These are phyloP conservation scores for Caenorhabditis japonica DNA, from an alignment of 2,888 invertebrate genomes.

Conservation along the genomic window DNA sequence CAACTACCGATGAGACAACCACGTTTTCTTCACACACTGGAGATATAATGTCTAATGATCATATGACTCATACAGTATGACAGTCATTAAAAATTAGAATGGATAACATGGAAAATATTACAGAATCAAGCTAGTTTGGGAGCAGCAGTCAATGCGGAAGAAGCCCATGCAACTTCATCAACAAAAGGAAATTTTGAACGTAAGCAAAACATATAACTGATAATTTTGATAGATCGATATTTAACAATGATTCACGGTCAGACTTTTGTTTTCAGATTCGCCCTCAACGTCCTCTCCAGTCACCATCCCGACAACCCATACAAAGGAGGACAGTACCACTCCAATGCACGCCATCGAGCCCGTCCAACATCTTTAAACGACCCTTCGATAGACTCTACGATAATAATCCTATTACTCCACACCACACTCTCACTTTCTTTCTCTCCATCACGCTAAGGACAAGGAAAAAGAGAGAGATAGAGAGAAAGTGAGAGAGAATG, in stretches of 20 bases:
- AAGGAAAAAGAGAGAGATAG: conserved; percentile 19
- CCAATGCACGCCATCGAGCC: conserved; percentile 52
- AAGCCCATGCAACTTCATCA: too few relatives aligned
- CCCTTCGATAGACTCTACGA: not conserved
- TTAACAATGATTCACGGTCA: conserved; percentile 1
- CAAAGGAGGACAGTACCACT: conserved; percentile 13
- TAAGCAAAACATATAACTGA: too few relatives aligned
- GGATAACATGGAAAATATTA: too few relatives aligned
- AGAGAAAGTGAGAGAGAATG: conserved; percentile 12
- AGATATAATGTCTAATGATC: conserved; percentile 2
- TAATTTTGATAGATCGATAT: not conserved
- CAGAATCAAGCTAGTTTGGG: too few relatives aligned
- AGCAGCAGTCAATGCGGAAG: too few relatives aligned
- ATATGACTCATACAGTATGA: conserved; percentile 21
- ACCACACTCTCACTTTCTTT: not conserved
- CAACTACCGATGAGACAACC: conserved; percentile 2
- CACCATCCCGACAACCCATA: conserved; percentile 21
- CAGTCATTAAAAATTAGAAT: too few relatives aligned
- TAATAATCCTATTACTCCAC: conserved; percentile 42
- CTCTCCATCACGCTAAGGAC: conserved; percentile 3
- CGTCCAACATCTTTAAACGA: conserved; percentile 38
- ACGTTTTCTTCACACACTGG: not conserved
- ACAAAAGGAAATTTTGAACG: not conserved
- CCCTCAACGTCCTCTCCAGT: conserved; percentile 6
- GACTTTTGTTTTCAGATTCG: conserved; percentile 1